Conservation (phyloP, 2,888 invertebrate genomes). For the Archips xylosteana region DNA sequence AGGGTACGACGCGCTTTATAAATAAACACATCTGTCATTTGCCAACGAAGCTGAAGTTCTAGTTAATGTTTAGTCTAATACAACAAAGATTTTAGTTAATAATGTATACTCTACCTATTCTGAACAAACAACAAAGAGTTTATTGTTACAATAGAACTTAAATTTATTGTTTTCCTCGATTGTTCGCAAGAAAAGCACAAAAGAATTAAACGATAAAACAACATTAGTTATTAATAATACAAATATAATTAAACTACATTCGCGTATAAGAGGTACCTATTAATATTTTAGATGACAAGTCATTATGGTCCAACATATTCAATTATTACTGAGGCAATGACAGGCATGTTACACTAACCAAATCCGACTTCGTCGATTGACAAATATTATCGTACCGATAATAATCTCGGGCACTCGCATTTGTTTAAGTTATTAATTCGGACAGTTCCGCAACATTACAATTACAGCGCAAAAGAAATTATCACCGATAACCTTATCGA, state of each 20-base stretch:
- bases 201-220: neutral
- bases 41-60: conserved; percentile 60
- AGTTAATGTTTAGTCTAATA: conserved; percentile 62
- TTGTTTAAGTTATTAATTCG: conserved; percentile 68
- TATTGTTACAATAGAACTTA: neutral
- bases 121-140: neutral
- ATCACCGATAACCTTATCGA: conserved; percentile 68
- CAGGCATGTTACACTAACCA: conserved; percentile 33
- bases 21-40: conserved; percentile 78
- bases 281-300: conserved; percentile 17
- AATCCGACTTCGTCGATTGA: conserved; percentile 39
- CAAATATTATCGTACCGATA: conserved; percentile 72
- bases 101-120: neutral
- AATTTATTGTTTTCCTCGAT: neutral
- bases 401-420: conserved; percentile 70
- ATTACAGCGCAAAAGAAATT: conserved; percentile 74
- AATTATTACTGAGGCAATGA: conserved; percentile 37
- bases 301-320: conserved; percentile 24
- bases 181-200: neutral
- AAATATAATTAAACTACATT: neutral
- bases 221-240: neutral
- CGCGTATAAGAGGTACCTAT: neutral
- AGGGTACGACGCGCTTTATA: conserved; percentile 79
- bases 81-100: conserved; percentile 32
- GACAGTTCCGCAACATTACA: conserved; percentile 67